These are phyloP conservation scores for Procambarus virginalis DNA, from an alignment of 1,140 invertebrate species.

Conservation along the genomic window DNA sequence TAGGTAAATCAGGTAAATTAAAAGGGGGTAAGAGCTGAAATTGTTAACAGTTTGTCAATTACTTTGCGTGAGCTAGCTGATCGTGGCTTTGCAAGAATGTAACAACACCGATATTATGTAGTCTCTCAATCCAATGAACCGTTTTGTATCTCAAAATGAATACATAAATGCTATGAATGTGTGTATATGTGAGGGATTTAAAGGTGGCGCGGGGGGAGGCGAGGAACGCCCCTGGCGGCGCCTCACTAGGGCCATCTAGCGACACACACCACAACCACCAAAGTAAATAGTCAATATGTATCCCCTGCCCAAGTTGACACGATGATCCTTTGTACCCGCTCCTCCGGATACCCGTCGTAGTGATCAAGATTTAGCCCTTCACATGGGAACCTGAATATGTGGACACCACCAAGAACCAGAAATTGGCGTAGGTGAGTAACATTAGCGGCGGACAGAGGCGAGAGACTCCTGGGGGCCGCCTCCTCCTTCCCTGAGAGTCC, in stretches of 20 bases:
- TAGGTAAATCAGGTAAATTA: no score
- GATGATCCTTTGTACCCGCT: slow-evolving; percentile 11
- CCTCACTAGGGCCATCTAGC: slow-evolving; percentile 19
- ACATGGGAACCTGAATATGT: slow-evolving; percentile 62
- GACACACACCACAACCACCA: slow-evolving; percentile 1
- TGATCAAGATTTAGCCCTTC: slow-evolving; percentile 9
- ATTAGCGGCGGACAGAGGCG: not conserved
- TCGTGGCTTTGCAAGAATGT: no score
- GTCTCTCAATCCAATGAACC: no score
- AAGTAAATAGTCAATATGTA: slow-evolving; percentile 67
- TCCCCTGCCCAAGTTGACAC: slow-evolving; percentile 1
- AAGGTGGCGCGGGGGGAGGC: slow-evolving; percentile 11
- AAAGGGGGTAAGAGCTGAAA: no score
- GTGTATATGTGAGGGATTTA: not conserved
- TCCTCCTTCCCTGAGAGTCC: no score
- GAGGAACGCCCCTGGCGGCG: slow-evolving; percentile 32
- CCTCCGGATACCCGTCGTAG: slow-evolving; percentile 7
- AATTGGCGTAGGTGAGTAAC: slow-evolving; percentile 58
- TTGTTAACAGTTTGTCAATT: no score
- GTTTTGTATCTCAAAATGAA: no score
- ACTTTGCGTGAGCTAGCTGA: no score
- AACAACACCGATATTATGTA: no score
- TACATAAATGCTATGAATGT: no score
- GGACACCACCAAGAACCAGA: slow-evolving; percentile 65
- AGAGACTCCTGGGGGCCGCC: no score